A percentile compares a stretch with the other conserved stretches of the same genome.
Evolutionary conservation across 1,140 invertebrate species (phyloP).

Genomic region (Drosophila orosa): DNA sequence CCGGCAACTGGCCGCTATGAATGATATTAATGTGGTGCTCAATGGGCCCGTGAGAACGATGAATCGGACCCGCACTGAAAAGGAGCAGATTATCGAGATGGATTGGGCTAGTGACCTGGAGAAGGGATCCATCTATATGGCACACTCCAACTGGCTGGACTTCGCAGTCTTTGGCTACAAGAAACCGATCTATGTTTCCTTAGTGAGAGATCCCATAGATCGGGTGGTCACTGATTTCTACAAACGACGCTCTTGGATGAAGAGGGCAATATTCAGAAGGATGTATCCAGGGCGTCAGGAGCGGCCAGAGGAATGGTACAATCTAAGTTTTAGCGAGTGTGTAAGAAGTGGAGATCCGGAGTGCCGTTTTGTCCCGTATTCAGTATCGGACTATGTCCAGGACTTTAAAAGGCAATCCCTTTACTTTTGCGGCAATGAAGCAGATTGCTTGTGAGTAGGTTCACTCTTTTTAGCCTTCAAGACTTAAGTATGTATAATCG

Average conservation of each 20-base stretch:
- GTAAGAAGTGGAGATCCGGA: constrained; percentile 92
- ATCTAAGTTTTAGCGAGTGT: constrained; percentile 95
- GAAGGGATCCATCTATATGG: constrained; percentile 66
- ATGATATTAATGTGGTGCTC: constrained; percentile 58
- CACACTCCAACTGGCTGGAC: constrained; percentile 85
- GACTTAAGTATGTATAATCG: background rate
- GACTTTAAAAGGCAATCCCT: constrained; percentile 91
- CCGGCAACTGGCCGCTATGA: constrained; percentile 90
- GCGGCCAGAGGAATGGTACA: constrained; percentile 92
- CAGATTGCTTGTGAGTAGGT: constrained; percentile 91
- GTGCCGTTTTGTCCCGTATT: constrained; percentile 91
- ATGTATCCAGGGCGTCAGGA: constrained; percentile 92
- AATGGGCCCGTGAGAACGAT: constrained; percentile 57
- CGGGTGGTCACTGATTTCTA: constrained; percentile 93
- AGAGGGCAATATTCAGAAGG: constrained; percentile 94
- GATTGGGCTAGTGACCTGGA: constrained; percentile 71
- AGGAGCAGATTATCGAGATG: constrained; percentile 89
- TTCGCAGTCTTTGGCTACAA: constrained; percentile 88
- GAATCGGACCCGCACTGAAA: constrained; percentile 83
- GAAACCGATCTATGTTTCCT: constrained; percentile 94
- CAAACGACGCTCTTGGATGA: constrained; percentile 89
- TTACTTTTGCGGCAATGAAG: constrained; percentile 94
- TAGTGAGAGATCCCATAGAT: constrained; percentile 94
- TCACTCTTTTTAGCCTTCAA: background rate
- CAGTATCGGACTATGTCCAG: constrained; percentile 91